phyloP scores from a whole-genome alignment of 1,140 invertebrate genomes.

The Philotrypesis tridentata region DNA sequence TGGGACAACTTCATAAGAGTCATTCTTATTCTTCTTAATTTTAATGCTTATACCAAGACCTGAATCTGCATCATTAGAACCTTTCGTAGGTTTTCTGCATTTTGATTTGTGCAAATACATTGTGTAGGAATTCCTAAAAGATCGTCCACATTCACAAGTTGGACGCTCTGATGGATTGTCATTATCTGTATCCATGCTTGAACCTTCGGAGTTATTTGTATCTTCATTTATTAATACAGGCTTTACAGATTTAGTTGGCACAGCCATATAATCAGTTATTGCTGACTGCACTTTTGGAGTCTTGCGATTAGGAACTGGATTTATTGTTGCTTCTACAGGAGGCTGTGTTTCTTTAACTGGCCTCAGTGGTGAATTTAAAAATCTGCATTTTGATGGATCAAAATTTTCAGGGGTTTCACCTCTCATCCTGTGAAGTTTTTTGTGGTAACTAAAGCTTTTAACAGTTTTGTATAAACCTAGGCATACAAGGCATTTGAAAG shows the following conservation, averaged over 20 bases:
- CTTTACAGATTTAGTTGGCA: not conserved
- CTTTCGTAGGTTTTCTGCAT: conserved; percentile 53
- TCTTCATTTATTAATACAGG: conserved; percentile 14
- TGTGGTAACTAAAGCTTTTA: conserved; percentile 50
- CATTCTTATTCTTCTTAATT: conserved; percentile 69
- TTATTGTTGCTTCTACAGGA: not conserved
- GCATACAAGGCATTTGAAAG: conserved; percentile 56
- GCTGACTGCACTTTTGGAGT: not conserved
- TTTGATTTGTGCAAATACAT: conserved; percentile 61
- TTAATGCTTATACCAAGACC: conserved; percentile 68
- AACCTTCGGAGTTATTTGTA: not conserved
- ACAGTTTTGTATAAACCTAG: conserved; percentile 49
- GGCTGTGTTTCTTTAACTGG: not conserved
- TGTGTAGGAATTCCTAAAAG: conserved; percentile 64
- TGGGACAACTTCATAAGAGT: conserved; percentile 69
- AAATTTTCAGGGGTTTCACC: conserved; percentile 61
- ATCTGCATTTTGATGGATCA: conserved; percentile 50
- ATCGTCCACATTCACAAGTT: conserved; percentile 62
- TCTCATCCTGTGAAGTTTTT: conserved; percentile 47
- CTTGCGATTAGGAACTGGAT: conserved; percentile 5
- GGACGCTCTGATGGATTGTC: conserved; percentile 36
- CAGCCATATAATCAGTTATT: conserved; percentile 23
- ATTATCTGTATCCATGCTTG: conserved; percentile 16
- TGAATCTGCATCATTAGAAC: conserved; percentile 63
- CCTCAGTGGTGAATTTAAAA: conserved; percentile 52